Conservation (phyloP, 2,797 vertebrate genomes). For the Hafferia zeledoni region DNA sequence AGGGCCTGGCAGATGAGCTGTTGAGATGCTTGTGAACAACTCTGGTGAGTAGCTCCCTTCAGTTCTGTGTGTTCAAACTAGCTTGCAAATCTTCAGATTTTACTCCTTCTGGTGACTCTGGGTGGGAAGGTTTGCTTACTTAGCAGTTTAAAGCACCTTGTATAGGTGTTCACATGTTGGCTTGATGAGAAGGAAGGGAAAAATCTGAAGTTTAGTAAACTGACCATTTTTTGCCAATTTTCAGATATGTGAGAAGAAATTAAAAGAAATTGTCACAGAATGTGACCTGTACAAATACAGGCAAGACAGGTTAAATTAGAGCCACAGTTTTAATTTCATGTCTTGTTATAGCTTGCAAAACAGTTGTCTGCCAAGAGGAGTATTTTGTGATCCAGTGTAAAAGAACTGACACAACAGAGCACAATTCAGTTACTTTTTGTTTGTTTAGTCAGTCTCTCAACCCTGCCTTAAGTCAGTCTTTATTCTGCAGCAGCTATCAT, state of each 20-base stretch:
- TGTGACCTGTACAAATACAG: neutral
- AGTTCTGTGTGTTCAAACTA: neutral
- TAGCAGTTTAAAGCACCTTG: neutral
- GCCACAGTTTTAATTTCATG: neutral
- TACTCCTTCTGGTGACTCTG: neutral
- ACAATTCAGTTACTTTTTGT: neutral
- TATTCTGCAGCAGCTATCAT: neutral
- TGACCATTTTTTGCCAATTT: neutral
- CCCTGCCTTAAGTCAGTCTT: neutral
- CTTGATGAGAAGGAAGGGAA: neutral
- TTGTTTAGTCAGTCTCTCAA: neutral
- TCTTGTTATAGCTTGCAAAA: neutral
- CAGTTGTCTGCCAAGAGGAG: neutral
- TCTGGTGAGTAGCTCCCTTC: neutral
- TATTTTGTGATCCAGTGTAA: neutral
- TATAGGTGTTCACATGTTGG: neutral
- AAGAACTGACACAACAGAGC: neutral
- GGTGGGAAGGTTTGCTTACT: neutral
- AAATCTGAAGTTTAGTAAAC: neutral
- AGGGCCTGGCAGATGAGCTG: neutral
- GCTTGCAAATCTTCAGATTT: neutral
- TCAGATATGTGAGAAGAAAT: neutral
- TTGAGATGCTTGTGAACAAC: conserved; percentile 5
- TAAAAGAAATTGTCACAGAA: neutral
- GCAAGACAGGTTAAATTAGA: neutral